phyloP scores from a whole-genome alignment of 2,888 invertebrate genomes.

The Phyto melanocephala region DNA sequence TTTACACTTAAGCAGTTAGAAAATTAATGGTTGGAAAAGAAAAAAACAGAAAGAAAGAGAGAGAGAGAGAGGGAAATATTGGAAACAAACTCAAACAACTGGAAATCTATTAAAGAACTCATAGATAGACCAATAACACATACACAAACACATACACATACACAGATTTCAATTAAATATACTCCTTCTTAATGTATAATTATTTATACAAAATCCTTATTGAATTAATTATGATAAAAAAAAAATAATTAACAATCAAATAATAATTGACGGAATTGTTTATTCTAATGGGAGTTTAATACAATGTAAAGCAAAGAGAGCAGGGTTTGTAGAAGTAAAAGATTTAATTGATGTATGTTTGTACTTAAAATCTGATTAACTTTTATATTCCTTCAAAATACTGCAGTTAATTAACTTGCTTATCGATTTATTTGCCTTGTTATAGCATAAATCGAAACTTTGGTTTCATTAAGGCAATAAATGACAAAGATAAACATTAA shows the following conservation, averaged over 20 bases:
- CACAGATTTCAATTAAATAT: not conserved
- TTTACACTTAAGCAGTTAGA: not conserved
- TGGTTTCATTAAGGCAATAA: no score
- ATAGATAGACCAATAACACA: not conserved
- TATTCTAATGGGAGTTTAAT: not conserved
- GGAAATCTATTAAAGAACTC: not conserved
- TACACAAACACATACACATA: not conserved
- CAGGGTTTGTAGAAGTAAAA: not conserved
- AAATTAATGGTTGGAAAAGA: not conserved
- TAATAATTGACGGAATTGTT: not conserved
- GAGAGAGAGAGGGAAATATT: not conserved
- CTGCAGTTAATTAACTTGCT: not conserved
- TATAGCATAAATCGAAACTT: not conserved
- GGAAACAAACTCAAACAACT: not conserved
- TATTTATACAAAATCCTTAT: constrained; percentile 6
- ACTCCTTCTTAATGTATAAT: not conserved
- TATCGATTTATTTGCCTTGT: not conserved
- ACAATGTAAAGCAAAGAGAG: not conserved
- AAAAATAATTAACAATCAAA: constrained; percentile 10
- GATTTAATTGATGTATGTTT: not conserved
- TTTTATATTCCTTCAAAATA: not conserved
- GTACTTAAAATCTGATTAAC: not conserved
- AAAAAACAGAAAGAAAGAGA: not conserved
- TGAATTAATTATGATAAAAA: constrained; percentile 2
- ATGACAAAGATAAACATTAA: no score